Conservation (phyloP, 2,888 invertebrate species). For the Scaptomyza parva region DNA sequence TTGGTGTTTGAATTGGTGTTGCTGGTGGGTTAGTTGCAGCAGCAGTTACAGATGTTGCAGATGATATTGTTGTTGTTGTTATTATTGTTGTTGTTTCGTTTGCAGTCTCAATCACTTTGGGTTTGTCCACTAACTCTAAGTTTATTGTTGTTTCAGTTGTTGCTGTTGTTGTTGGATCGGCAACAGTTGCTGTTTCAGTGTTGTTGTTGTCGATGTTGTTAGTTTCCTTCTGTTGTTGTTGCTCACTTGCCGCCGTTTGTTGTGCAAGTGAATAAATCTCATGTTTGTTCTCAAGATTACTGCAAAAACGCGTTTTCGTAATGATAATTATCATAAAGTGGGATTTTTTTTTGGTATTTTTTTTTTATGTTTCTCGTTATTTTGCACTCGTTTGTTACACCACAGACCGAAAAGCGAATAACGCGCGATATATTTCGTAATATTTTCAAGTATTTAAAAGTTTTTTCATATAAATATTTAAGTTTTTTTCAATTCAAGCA, state of each 20-base stretch:
- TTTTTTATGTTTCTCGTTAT: constrained; percentile 11
- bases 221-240: constrained; percentile 58
- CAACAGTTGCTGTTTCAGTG: constrained; percentile 29
- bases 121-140: constrained; percentile 49
- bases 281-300: constrained; percentile 85
- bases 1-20: constrained; percentile 29
- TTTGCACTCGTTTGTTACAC: constrained; percentile 78
- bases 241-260: constrained; percentile 84
- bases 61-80: constrained; percentile 18
- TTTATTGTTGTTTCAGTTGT: constrained; percentile 12
- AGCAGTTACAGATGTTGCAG: constrained; percentile 30
- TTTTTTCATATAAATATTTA: constrained; percentile 5
- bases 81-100: constrained; percentile 35
- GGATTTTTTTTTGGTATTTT: constrained; percentile 17
- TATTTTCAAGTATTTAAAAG: not conserved
- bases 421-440: constrained; percentile 46
- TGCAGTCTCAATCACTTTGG: constrained; percentile 50
- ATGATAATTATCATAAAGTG: constrained; percentile 40
- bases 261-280: constrained; percentile 85
- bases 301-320: constrained; percentile 79
- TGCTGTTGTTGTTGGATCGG: constrained; percentile 21
- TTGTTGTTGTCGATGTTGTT: constrained; percentile 50
- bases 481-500: not conserved
- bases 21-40: constrained; percentile 47
- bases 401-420: constrained; percentile 58